A percentile compares a stretch with the other conserved stretches of the same genome.
Conservation (phyloP, 1,140 invertebrate species). For the Leptinotarsa defecta region DNA sequence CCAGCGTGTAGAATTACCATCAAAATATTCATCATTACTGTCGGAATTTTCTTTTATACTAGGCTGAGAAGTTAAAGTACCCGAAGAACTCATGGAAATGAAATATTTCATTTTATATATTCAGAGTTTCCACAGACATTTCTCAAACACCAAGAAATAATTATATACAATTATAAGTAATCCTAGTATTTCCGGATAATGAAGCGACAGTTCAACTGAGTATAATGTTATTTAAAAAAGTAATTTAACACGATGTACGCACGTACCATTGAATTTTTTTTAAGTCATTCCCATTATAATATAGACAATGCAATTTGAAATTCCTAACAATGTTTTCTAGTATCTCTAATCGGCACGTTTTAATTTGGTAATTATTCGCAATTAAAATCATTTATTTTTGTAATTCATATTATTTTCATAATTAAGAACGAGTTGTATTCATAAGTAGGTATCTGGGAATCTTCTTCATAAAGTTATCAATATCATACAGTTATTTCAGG, state of each 20-base stretch:
- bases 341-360: not conserved
- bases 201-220: not conserved
- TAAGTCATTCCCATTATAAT: not conserved
- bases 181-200: not conserved
- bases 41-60: no score
- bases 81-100: no score
- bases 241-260: not conserved
- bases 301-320: not conserved
- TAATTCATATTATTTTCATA: not conserved
- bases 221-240: not conserved
- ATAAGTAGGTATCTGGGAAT: not conserved
- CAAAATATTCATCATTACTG: no score
- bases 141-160: not conserved
- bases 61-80: no score
- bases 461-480: not conserved
- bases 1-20: no score
- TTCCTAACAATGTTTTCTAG: not conserved
- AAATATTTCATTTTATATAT: no score
- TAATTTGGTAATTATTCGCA: not conserved
- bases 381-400: not conserved
- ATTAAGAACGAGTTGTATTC: not conserved
- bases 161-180: not conserved
- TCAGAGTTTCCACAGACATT: not conserved
- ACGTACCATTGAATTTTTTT: constrained; percentile 3
- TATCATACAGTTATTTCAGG: not conserved